phyloP scores from a whole-genome alignment of 2,888 invertebrate genomes.

The Idaea dimidiata region DNA sequence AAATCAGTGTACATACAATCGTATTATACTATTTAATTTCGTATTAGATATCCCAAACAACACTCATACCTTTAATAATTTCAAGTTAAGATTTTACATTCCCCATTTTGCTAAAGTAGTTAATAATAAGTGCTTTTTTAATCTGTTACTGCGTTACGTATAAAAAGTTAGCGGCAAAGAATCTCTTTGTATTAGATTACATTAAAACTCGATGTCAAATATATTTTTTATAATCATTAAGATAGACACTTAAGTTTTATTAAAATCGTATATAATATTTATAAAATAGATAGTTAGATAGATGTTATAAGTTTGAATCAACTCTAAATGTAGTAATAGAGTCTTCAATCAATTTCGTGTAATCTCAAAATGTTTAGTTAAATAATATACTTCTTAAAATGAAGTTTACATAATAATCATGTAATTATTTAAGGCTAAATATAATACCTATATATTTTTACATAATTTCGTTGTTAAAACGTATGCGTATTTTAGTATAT shows the following conservation, averaged over 20 bases:
- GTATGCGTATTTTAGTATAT: conserved; percentile 32
- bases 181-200: not conserved
- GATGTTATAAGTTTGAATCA: not conserved
- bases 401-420: conserved; percentile 6
- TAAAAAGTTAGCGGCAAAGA: not conserved
- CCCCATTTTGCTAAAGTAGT: not conserved
- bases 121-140: not conserved
- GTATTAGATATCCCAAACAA: not conserved
- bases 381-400: conserved; percentile 15
- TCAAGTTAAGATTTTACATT: not conserved
- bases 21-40: not conserved
- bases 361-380: conserved; percentile 24
- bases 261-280: not conserved
- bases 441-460: conserved; percentile 60
- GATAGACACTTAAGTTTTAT: not conserved
- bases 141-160: not conserved
- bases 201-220: not conserved
- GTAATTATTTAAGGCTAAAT: conserved; percentile 10
- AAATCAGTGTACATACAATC: not conserved
- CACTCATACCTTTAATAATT: not conserved
- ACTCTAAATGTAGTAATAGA: not conserved
- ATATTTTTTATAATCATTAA: not conserved
- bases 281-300: not conserved
- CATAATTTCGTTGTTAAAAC: conserved; percentile 64
- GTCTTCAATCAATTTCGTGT: conserved; percentile 14